These are phyloP conservation scores for Kryptopterus vitreolus DNA, from an alignment of 2,797 vertebrate genomes.

Conservation along the genomic window DNA sequence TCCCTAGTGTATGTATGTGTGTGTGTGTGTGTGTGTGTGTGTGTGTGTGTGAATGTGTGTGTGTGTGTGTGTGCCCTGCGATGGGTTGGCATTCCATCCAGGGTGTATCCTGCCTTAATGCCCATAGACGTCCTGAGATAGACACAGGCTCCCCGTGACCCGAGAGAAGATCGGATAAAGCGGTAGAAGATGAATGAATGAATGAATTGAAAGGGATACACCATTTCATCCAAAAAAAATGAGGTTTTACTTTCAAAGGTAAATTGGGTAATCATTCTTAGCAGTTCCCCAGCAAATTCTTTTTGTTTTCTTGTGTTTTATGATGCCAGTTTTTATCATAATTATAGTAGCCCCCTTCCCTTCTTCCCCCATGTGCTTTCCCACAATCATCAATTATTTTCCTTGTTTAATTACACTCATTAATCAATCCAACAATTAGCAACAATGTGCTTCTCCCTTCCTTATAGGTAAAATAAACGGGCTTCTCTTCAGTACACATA, in stretches of 20 bases:
- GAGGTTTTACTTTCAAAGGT: neutral
- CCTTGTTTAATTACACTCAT: slow-evolving; percentile 61
- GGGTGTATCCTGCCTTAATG: too few relatives aligned
- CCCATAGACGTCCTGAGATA: too few relatives aligned
- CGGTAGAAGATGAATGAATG: too few relatives aligned
- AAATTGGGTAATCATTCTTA: neutral
- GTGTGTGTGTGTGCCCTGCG: too few relatives aligned
- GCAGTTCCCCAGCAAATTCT: slow-evolving; percentile 8
- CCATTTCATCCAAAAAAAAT: neutral
- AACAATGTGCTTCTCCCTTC: slow-evolving; percentile 51
- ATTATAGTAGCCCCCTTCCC: slow-evolving; percentile 55
- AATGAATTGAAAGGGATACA: neutral
- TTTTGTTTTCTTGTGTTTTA: slow-evolving; percentile 48
- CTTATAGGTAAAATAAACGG: slow-evolving; percentile 51
- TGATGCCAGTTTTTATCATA: slow-evolving; percentile 58
- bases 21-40: too few relatives aligned
- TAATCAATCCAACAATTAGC: slow-evolving; percentile 63
- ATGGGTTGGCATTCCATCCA: too few relatives aligned
- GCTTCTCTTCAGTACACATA: slow-evolving; percentile 33
- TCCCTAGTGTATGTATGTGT: too few relatives aligned
- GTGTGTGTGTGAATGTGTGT: too few relatives aligned
- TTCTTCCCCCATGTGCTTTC: slow-evolving; percentile 43
- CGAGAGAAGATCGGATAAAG: too few relatives aligned
- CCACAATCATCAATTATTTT: slow-evolving; percentile 56
- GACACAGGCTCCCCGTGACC: too few relatives aligned